Base-by-base conservation (phyloP, 37 sponge, comb jelly and placozoan species). In the Petrosia ficiformis region DNA sequence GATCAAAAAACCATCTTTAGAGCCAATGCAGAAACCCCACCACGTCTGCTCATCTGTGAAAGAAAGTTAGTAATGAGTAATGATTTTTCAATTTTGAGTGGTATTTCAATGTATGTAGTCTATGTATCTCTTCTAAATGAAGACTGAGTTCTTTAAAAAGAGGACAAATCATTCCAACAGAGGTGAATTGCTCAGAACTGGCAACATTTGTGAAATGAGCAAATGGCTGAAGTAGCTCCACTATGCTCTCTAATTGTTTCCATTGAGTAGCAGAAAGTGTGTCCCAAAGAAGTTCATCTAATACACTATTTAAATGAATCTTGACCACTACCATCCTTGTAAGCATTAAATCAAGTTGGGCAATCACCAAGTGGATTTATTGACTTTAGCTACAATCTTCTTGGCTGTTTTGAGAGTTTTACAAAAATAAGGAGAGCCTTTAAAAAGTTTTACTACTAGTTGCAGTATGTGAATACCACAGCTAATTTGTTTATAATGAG, bases 311-410 rank as follows among this genome's bases (percentile, higher is more conserved):
- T 1, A 79, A 19, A 25, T 42, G 61, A 16, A 10, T 41, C 1
- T 54, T 44, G 2, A 79, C 59, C 3, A 3, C 21, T 1, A 68
- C 6, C 41, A 79, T 34, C 1, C 79, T 24, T 3, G 44, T 8
- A 6, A 79, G 38, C 79, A 79, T 79, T 2, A 79, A 32, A 52
- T n/a, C n/a, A n/a, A n/a, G n/a, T n/a, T n/a, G n/a, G n/a, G n/a
- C n/a, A n/a, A n/a, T n/a, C n/a, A n/a, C n/a, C n/a, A n/a, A n/a
- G 39, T 38, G 11, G 79, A 79, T 2, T 33, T 60, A 43, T 79
- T 79, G 1, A 79, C 71, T 48, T 79, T 79, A 30, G 21, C 36
- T 0, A 79, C 79, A 34, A 79, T 34, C 19, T 26, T 39, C 25
- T 56, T 33, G 28, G 60, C 43, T 26, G 33, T 65, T 31, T 5